These are phyloP conservation scores for Puntigrus tetrazona DNA, from an alignment of 2,113 vertebrate species.

Conservation along the genomic window DNA sequence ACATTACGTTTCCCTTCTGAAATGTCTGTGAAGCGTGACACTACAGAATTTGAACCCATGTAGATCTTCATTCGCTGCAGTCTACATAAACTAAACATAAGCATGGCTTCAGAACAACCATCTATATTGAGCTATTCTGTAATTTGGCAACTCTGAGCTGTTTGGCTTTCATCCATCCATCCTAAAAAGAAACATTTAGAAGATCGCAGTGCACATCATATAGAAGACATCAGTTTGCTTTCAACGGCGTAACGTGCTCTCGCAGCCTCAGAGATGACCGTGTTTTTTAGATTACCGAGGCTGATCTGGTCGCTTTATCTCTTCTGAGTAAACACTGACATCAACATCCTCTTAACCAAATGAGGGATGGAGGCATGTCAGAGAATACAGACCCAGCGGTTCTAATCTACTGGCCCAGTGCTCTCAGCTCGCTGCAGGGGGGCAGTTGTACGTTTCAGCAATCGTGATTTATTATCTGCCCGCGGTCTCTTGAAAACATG, in stretches of 20 bases:
- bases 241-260: conserved; percentile 18
- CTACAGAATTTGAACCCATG: neutral
- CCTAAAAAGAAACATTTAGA: neutral
- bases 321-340: conserved; percentile 40
- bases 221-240: conserved; percentile 13
- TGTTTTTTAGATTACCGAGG: conserved; percentile 49
- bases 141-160: neutral
- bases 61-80: neutral
- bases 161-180: neutral
- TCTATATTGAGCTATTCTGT: neutral
- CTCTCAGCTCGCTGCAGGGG: conserved; percentile 5
- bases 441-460: conserved; percentile 19
- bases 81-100: neutral
- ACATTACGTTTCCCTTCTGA: neutral
- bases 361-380: conserved; percentile 34
- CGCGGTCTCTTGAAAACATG: neutral
- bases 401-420: conserved; percentile 4
- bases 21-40: neutral
- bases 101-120: neutral
- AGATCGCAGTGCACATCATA: neutral
- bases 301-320: conserved; percentile 52
- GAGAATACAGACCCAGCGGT: neutral
- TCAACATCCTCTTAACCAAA: conserved; percentile 54
- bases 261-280: conserved; percentile 14
- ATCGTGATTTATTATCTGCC: conserved; percentile 23